A percentile compares a stretch with the other conserved stretches of the same genome.
Conservation (phyloP, 2,888 invertebrate genomes). For the Diaperis boleti region DNA sequence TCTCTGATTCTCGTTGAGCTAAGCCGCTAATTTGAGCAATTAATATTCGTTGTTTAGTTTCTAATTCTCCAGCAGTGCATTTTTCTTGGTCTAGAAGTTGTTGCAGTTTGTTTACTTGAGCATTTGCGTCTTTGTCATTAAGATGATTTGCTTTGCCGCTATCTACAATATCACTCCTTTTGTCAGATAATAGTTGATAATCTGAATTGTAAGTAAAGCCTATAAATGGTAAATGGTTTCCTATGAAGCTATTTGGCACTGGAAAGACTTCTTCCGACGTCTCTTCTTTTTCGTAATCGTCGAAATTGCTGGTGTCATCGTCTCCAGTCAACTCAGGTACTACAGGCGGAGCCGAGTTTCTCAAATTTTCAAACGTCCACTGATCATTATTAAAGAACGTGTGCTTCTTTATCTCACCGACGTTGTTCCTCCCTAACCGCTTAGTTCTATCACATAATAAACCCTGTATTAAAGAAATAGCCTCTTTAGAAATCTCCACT, state of each 20-base stretch:
- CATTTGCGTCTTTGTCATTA: conserved; percentile 60
- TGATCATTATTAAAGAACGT: conserved; percentile 96
- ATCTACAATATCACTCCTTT: conserved; percentile 74
- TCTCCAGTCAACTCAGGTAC: conserved; percentile 96
- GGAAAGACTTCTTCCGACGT: conserved; percentile 94
- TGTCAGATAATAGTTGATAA: conserved; percentile 78
- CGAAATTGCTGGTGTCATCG: conserved; percentile 98
- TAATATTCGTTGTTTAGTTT: conserved; percentile 80
- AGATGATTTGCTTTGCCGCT: conserved; percentile 69
- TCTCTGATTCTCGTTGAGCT: conserved; percentile 81
- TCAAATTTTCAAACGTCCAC: conserved; percentile 97
- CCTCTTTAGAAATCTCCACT: conserved; percentile 89
- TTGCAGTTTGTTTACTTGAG: conserved; percentile 76
- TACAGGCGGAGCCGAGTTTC: conserved; percentile 95
- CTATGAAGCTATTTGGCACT: conserved; percentile 96
- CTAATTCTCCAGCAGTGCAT: conserved; percentile 78
- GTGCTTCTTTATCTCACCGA: conserved; percentile 95
- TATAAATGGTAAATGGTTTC: conserved; percentile 95
- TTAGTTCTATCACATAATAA: conserved; percentile 92
- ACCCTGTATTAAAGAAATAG: conserved; percentile 90
- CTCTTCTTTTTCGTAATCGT: conserved; percentile 96
- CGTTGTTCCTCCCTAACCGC: conserved; percentile 85
- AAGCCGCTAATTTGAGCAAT: conserved; percentile 83
- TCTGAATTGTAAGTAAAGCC: conserved; percentile 95
- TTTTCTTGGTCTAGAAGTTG: conserved; percentile 81